phyloP scores from a whole-genome alignment of 2,797 vertebrate genomes.

The Choloepus didactylus region DNA sequence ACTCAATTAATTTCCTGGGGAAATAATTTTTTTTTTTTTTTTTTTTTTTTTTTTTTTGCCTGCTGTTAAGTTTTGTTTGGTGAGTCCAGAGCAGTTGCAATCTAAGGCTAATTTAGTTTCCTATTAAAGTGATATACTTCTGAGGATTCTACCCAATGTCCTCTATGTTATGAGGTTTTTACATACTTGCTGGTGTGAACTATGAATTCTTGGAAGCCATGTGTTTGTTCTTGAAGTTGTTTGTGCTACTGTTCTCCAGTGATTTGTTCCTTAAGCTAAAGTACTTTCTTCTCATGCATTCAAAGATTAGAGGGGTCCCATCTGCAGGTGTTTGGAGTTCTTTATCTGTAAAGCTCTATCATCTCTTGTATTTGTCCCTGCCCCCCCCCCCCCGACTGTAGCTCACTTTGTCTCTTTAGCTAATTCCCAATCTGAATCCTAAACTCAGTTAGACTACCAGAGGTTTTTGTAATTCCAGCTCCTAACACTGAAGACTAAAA shows the following conservation, averaged over 20 bases:
- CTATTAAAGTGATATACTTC: background rate
- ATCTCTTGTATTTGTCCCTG: too few relatives aligned
- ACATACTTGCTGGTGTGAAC: background rate
- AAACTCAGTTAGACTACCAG: background rate
- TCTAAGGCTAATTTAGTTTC: background rate
- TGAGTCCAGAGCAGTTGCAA: background rate
- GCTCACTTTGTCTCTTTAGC: background rate
- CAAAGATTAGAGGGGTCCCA: background rate
- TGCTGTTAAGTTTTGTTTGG: background rate
- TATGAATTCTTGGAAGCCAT: background rate
- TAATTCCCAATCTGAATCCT: background rate
- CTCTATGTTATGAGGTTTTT: background rate
- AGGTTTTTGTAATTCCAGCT: background rate
- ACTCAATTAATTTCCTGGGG: background rate
- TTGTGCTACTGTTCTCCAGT: background rate
- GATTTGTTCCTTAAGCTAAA: background rate
- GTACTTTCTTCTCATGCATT: background rate
- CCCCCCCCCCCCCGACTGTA: background rate
- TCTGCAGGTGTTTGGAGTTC: too few relatives aligned
- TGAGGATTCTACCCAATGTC: background rate
- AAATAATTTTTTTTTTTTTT: too few relatives aligned
- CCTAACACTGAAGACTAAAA: background rate
- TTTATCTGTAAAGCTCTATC: too few relatives aligned
- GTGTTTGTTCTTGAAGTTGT: background rate
- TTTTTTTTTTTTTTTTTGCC: too few relatives aligned